Percentiles rank a stretch among this genome's conserved stretches.
phyloP scores from a whole-genome alignment of 2,797 vertebrate genomes.

The Pteropus rufus region DNA sequence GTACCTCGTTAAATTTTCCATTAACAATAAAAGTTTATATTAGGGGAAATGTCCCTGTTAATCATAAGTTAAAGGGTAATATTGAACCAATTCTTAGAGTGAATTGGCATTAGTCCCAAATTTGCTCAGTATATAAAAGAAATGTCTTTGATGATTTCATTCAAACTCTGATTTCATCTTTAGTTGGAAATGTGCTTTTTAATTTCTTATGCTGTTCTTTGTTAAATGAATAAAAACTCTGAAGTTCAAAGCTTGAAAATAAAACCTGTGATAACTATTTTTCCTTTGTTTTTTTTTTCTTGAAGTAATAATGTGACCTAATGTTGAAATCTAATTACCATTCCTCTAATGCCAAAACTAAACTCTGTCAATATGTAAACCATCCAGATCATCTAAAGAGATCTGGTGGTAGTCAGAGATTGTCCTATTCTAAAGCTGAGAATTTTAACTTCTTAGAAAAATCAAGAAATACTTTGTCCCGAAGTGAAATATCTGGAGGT shows the following conservation, averaged over 20 bases:
- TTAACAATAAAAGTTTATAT: neutral
- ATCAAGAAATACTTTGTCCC: neutral
- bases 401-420: neutral
- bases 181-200: neutral
- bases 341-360: neutral
- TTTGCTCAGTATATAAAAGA: neutral
- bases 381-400: neutral
- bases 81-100: neutral
- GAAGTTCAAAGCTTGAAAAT: neutral
- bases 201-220: neutral
- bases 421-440: neutral
- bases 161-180: slow-evolving; percentile 27
- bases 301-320: neutral
- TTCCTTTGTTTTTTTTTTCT: neutral
- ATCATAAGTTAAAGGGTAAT: neutral
- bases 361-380: neutral
- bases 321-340: neutral
- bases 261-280: neutral
- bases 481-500: neutral
- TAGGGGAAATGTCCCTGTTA: neutral
- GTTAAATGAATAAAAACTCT: neutral
- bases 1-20: neutral
- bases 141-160: neutral
- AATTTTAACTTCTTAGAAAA: neutral
- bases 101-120: neutral